phyloP scores from a whole-genome alignment of 2,113 vertebrate species.

The Epinephelus cyanopodus region DNA sequence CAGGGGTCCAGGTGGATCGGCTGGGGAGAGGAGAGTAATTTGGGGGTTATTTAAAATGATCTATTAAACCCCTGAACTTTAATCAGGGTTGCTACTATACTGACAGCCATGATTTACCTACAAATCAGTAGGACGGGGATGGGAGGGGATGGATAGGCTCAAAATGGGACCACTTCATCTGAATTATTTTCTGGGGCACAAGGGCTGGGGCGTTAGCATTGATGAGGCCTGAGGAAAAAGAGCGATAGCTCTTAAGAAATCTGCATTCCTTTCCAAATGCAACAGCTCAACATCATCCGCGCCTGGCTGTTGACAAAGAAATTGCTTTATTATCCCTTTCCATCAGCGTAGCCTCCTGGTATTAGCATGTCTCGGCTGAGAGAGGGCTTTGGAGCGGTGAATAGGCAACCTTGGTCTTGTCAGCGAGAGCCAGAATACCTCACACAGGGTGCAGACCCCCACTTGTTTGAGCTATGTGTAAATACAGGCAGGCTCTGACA shows the following conservation, averaged over 20 bases:
- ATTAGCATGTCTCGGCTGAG: conserved; percentile 49
- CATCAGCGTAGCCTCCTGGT: conserved; percentile 50
- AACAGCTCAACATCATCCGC: conserved; percentile 44
- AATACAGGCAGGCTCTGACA: conserved; percentile 78
- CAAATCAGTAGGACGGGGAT: conserved; percentile 82
- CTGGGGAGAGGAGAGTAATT: conserved; percentile 91
- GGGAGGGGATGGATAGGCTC: conserved; percentile 79
- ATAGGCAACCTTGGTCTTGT: conserved; percentile 68
- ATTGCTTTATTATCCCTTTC: conserved; percentile 57
- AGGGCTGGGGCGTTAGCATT: conserved; percentile 49
- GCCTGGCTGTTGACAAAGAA: conserved; percentile 61
- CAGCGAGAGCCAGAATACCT: conserved; percentile 66
- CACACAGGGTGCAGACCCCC: conserved; percentile 73
- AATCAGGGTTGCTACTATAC: conserved; percentile 96
- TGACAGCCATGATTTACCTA: conserved; percentile 92
- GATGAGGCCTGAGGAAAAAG: conserved; percentile 54
- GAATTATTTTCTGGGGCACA: conserved; percentile 67
- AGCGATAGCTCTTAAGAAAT: conserved; percentile 45
- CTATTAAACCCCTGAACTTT: conserved; percentile 99
- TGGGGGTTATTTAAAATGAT: conserved; percentile 95
- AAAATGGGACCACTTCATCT: conserved; percentile 83
- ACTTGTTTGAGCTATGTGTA: conserved; percentile 78
- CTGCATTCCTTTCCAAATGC: conserved; percentile 53
- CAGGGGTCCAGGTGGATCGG: conserved; percentile 96
- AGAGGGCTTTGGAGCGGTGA: conserved; percentile 4